Percentiles rank a stretch among this genome's conserved stretches.
Conservation (phyloP, 2,797 vertebrate species). For the Cuculus canorus region DNA sequence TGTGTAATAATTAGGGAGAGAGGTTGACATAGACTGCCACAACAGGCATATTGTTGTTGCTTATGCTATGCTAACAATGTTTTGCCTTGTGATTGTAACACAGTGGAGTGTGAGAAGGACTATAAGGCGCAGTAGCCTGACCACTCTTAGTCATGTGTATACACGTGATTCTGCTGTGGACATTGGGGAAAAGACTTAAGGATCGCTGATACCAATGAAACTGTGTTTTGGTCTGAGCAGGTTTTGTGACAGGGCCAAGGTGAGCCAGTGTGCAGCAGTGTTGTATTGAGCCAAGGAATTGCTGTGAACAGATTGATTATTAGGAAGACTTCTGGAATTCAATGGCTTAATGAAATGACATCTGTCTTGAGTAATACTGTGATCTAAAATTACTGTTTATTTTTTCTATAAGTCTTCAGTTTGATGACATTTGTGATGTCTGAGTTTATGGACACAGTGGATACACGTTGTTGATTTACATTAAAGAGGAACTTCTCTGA, state of each 20-base stretch:
- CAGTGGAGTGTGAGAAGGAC: background rate
- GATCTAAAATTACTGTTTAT: background rate
- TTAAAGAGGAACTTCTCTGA: background rate
- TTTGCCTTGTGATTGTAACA: background rate
- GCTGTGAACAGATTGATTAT: background rate
- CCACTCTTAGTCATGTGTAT: background rate
- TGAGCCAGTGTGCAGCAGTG: rapidly evolving
- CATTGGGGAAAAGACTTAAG: background rate
- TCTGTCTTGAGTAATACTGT: background rate
- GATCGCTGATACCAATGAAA: background rate
- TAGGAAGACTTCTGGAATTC: background rate
- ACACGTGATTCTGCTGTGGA: rapidly evolving
- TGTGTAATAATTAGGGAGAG: rapidly evolving
- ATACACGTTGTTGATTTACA: background rate
- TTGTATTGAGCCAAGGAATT: background rate
- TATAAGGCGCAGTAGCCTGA: background rate
- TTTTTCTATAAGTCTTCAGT: background rate
- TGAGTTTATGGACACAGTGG: background rate
- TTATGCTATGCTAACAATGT: background rate
- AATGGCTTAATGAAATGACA: rapidly evolving
- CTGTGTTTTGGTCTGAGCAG: background rate
- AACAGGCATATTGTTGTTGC: background rate
- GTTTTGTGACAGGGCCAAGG: background rate
- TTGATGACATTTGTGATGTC: background rate
- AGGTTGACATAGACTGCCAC: background rate